Evolutionary conservation across 2,797 vertebrate genomes (phyloP).

Genomic region (Syngnathus acus): DNA sequence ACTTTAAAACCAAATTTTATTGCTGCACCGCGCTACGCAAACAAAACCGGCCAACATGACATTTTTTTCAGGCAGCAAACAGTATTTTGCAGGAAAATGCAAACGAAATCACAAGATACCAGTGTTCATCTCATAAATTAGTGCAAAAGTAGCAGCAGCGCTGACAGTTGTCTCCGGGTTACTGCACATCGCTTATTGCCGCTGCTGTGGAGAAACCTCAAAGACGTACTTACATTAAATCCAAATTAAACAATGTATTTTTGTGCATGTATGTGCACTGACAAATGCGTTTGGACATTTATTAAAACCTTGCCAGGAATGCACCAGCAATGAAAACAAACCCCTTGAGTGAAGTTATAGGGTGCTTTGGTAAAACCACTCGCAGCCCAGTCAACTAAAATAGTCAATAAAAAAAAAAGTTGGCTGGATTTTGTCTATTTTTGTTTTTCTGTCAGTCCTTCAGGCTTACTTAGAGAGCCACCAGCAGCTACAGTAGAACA

Average conservation of each 20-base stretch:
- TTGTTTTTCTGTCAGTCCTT: background rate
- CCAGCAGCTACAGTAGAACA: background rate
- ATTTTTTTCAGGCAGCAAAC: background rate
- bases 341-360: background rate
- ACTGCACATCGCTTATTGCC: background rate
- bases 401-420: background rate
- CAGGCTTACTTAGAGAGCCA: background rate
- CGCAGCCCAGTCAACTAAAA: background rate
- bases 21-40: background rate
- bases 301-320: background rate
- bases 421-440: background rate
- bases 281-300: background rate
- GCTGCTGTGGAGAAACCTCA: no score
- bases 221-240: background rate
- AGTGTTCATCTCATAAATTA: background rate
- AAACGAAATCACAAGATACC: conserved; percentile 2
- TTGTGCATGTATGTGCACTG: background rate
- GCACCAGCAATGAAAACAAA: background rate
- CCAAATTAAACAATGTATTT: background rate
- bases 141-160: conserved; percentile 1
- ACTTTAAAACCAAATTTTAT: conserved; percentile 4
- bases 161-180: background rate
- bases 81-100: background rate
- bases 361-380: conserved; percentile 2
- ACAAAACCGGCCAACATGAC: background rate